Conservation (phyloP, 2,888 invertebrate species). For the Schrankia costaestrigalis region DNA sequence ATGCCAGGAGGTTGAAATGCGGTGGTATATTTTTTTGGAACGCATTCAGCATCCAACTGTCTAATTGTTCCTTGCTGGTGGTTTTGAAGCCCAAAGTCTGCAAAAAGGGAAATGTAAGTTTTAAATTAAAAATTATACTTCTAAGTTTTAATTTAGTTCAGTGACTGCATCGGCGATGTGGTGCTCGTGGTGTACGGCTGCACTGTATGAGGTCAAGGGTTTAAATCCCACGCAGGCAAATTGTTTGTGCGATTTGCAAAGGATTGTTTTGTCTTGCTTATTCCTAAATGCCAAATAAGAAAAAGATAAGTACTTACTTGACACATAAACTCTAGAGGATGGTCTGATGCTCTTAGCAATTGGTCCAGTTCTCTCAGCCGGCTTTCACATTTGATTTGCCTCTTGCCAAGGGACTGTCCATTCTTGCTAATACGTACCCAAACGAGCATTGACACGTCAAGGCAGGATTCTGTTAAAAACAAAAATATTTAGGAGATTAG, state of each 20-base stretch:
- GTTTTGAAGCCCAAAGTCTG: slow-evolving; percentile 90
- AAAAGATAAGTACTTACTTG: slow-evolving; percentile 77
- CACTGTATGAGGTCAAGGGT: too few relatives aligned
- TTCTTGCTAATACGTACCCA: slow-evolving; percentile 91
- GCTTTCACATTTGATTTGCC: slow-evolving; percentile 95
- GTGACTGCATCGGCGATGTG: not conserved
- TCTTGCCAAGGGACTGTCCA: slow-evolving; percentile 87
- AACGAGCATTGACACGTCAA: slow-evolving; percentile 91
- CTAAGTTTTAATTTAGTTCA: not conserved
- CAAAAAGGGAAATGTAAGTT: too few relatives aligned
- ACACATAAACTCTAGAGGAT: slow-evolving; percentile 93
- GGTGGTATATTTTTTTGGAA: slow-evolving; percentile 93
- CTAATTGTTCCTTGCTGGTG: slow-evolving; percentile 88
- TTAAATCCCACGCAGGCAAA: too few relatives aligned
- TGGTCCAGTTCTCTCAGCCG: slow-evolving; percentile 90
- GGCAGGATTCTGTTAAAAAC: slow-evolving; percentile 82
- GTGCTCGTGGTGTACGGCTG: not conserved
- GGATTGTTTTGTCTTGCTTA: too few relatives aligned
- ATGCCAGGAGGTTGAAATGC: slow-evolving; percentile 87
- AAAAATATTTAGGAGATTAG: not conserved
- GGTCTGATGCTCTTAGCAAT: slow-evolving; percentile 87
- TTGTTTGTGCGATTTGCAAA: too few relatives aligned
- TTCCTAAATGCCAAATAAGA: not conserved
- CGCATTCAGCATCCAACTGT: slow-evolving; percentile 89
- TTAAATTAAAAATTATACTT: not conserved